Conservation (phyloP, 2,888 invertebrate species). For the Rosalia funebris region DNA sequence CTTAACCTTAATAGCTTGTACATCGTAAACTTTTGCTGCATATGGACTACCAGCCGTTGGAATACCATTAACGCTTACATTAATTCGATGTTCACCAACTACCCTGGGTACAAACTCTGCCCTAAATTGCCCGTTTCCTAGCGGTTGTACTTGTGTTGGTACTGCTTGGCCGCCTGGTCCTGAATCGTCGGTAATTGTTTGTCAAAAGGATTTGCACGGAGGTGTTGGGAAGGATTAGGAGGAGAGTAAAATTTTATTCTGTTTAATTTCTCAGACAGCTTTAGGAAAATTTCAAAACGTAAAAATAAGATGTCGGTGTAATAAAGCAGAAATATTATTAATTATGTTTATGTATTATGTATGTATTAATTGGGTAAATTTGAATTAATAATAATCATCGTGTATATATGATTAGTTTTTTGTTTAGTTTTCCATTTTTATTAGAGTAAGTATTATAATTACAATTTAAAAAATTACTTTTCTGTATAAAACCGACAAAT, state of each 20-base stretch:
- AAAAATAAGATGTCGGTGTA: no score
- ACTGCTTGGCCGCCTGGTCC: constrained; percentile 93
- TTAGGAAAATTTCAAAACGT: no score
- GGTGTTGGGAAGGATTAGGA: constrained; percentile 5
- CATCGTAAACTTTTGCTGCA: constrained; percentile 94
- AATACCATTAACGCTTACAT: constrained; percentile 83
- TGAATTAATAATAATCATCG: no score
- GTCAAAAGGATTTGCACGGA: constrained; percentile 34
- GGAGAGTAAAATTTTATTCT: background rate
- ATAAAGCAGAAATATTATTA: no score
- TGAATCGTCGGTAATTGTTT: constrained; percentile 60
- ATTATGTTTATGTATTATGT: no score
- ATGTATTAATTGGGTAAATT: no score
- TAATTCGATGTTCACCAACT: constrained; percentile 91
- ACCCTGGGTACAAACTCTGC: constrained; percentile 92
- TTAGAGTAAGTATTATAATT: no score
- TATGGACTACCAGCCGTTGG: constrained; percentile 94
- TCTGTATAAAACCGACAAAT: no score
- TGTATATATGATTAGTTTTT: no score
- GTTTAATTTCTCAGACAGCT: background rate
- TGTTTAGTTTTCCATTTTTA: no score
- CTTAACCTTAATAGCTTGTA: constrained; percentile 92
- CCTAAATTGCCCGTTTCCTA: constrained; percentile 82
- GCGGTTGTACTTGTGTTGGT: constrained; percentile 87
- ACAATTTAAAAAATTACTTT: no score